Base-by-base conservation (phyloP, 2,888 invertebrate genomes). In the Suillia variegata region DNA sequence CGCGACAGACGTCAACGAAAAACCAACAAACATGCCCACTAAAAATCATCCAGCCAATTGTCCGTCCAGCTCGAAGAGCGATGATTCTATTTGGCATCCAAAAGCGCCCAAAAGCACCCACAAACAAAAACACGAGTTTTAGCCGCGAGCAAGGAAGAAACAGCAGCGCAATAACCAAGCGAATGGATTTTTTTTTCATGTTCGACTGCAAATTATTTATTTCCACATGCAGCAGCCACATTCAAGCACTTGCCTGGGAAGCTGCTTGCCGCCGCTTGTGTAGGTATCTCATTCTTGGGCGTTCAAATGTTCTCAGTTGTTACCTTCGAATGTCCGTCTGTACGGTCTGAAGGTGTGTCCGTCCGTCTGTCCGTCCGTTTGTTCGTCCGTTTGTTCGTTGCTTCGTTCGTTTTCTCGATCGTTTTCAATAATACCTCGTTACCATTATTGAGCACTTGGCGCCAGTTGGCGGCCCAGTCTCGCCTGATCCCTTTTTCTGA, bases 371-470 rank as follows among this genome's bases (percentile, higher is more conserved):
- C 38, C 21, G 53, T 22, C 53, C n/a, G 45, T 47, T 13, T 42
- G 45, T 34, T 45, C 15, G 22, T 13, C 31, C 22, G 12, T 24
- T 22, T 10, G 31, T 51, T 31, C 2, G 51, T 31, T 38, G 48
- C 59, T 58, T 48, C 61, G 51, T 58, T 45, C 56, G 48, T 38
- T 53, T 59, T 56, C 17, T 59, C 69, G 62, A 62, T 69, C 64
- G 71, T 76, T 77, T 69, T 76, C 75, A 76, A 75, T n/a, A n/a
- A n/a, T 77, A 76, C 76, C 77, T 77, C 77, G 77, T 77, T 77
- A 77, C 76, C 76, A 76, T 77, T 79, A 79, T 79, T 79, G 79
- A 79, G 79, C 77, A 79, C 77, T 79, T 79, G 79, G 79, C 79
- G 79, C 79, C 79, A 79, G 79, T 79, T 78, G 77, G 77, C 78